phyloP scores from a whole-genome alignment of 2,888 invertebrate species.

The Gnatocerus cornutus region DNA sequence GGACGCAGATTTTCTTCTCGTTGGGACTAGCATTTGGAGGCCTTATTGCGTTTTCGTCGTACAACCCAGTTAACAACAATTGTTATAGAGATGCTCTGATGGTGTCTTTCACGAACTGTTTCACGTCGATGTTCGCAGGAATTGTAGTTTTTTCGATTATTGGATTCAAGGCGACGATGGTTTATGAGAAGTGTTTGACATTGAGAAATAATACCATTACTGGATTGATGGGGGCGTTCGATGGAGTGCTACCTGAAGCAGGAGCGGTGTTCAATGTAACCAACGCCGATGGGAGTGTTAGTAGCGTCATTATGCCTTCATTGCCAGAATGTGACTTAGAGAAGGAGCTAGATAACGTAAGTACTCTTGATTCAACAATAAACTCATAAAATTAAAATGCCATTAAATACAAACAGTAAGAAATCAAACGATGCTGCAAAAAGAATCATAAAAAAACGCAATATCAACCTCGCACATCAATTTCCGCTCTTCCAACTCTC shows the following conservation, averaged over 20 bases:
- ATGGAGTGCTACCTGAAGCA: conserved; percentile 73
- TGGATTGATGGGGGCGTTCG: conserved; percentile 72
- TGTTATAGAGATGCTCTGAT: conserved; percentile 95
- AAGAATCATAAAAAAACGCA: not conserved
- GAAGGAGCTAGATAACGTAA: conserved; percentile 91
- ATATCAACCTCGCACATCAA: not conserved
- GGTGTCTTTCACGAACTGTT: conserved; percentile 94
- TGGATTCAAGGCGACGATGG: conserved; percentile 92
- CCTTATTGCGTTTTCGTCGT: conserved; percentile 95
- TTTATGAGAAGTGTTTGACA: conserved; percentile 83
- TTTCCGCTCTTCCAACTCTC: not conserved
- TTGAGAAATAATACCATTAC: conserved; percentile 77
- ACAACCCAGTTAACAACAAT: conserved; percentile 97
- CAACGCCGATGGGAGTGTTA: conserved; percentile 72
- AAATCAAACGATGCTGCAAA: no score
- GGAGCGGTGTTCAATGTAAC: conserved; percentile 74
- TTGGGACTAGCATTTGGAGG: conserved; percentile 97
- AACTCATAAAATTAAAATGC: no score
- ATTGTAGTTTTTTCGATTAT: conserved; percentile 97
- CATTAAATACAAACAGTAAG: no score
- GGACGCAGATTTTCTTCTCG: conserved; percentile 98
- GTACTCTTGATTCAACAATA: conserved; percentile 66
- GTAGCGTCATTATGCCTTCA: conserved; percentile 77
- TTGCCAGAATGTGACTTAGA: conserved; percentile 87
- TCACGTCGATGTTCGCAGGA: conserved; percentile 97